A percentile compares a stretch with the other conserved stretches of the same genome.
These are phyloP conservation scores for Fragum whitleyi DNA, from an alignment of 2,888 invertebrate species.

Conservation along the genomic window DNA sequence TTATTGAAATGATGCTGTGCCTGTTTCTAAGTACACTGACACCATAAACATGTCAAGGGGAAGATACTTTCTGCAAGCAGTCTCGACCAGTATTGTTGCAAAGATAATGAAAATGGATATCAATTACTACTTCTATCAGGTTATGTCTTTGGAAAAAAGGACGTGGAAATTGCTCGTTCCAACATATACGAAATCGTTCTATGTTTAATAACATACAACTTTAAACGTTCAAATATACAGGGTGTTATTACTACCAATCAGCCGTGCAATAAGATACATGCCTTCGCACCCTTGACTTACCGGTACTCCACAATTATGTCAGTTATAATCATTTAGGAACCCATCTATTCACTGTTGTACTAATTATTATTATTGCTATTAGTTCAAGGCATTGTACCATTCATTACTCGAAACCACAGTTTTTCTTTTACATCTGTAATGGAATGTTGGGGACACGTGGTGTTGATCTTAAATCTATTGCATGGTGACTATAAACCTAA, in stretches of 20 bases:
- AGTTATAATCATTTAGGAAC: background rate
- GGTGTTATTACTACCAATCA: background rate
- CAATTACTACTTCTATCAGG: too few species aligned
- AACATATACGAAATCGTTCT: too few species aligned
- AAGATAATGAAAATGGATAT: too few species aligned
- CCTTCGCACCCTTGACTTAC: background rate
- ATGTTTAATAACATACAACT: background rate
- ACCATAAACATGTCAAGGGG: too few species aligned
- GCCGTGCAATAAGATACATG: background rate
- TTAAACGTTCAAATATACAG: background rate
- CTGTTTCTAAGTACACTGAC: too few species aligned
- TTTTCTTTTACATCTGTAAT: background rate
- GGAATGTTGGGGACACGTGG: background rate
- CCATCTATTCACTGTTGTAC: background rate
- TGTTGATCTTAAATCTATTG: background rate
- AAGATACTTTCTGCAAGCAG: too few species aligned
- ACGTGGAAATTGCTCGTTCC: too few species aligned
- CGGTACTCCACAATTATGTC: background rate
- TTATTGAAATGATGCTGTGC: too few species aligned
- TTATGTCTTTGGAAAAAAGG: too few species aligned
- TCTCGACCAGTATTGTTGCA: too few species aligned
- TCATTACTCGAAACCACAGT: background rate
- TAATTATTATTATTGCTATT: background rate
- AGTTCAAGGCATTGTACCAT: background rate
- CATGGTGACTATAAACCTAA: background rate